phyloP scores from a whole-genome alignment of 2,888 invertebrate genomes.

The Erebia aethiops region DNA sequence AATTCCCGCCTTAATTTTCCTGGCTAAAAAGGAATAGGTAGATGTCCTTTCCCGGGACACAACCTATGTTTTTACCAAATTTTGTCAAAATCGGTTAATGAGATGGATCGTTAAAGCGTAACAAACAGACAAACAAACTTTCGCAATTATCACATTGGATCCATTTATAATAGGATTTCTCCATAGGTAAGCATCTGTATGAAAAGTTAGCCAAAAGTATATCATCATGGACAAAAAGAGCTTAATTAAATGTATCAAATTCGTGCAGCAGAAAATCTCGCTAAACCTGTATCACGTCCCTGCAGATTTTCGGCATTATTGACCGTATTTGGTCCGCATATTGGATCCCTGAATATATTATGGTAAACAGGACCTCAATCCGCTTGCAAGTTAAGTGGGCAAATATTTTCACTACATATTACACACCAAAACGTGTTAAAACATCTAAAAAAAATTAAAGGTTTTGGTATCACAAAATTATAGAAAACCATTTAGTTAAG shows the following conservation, averaged over 20 bases:
- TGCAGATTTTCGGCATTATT: conserved; percentile 39
- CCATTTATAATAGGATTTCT: too few species aligned
- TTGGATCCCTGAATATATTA: conserved; percentile 48
- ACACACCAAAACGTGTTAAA: background rate
- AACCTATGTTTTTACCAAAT: too few species aligned
- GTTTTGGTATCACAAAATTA: background rate
- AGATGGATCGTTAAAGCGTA: too few species aligned
- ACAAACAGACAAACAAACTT: too few species aligned
- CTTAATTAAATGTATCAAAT: background rate
- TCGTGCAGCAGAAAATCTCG: background rate
- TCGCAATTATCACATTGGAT: too few species aligned
- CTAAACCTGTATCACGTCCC: conserved; percentile 30
- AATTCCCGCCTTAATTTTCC: too few species aligned
- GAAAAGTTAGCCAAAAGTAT: background rate
- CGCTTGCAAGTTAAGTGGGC: conserved; percentile 38
- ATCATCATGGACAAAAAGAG: background rate
- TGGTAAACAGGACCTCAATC: conserved; percentile 44
- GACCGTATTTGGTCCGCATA: conserved; percentile 43
- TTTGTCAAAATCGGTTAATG: too few species aligned
- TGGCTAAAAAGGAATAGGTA: too few species aligned
- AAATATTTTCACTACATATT: conserved; percentile 34
- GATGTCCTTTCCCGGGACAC: too few species aligned
- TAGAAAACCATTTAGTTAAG: background rate
- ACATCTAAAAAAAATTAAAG: background rate
- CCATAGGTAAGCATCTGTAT: too few species aligned